These are phyloP conservation scores for Falco cherrug DNA, from an alignment of 2,797 vertebrate genomes.

Conservation along the genomic window DNA sequence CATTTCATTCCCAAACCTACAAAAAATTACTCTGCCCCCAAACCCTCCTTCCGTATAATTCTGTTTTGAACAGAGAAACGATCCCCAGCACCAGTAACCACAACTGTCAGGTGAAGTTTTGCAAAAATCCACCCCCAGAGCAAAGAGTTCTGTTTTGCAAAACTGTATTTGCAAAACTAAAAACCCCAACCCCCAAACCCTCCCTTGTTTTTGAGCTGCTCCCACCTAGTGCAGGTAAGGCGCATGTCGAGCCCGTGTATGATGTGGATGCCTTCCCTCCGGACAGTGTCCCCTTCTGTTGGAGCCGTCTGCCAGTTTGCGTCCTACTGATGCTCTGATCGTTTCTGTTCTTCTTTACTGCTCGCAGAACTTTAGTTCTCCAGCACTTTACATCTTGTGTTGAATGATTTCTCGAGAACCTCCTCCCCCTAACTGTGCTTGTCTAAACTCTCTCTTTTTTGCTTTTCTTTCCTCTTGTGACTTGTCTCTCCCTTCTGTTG, in stretches of 20 bases:
- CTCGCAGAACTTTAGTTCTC: slow-evolving; percentile 10
- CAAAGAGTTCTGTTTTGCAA: not conserved
- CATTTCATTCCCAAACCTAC: not conserved
- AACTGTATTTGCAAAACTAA: not conserved
- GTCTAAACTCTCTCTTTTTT: slow-evolving; percentile 73
- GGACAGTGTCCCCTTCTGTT: slow-evolving; percentile 42
- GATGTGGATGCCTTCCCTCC: slow-evolving; percentile 38
- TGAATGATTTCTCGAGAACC: slow-evolving; percentile 61
- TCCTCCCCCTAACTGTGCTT: slow-evolving; percentile 45
- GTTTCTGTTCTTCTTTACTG: not conserved
- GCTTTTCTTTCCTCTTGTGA: slow-evolving; percentile 58
- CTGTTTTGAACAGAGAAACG: not conserved
- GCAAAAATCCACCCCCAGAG: not conserved
- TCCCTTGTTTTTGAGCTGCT: not conserved
- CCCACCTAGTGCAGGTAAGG: slow-evolving; percentile 41
- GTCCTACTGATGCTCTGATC: not conserved
- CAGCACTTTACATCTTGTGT: slow-evolving; percentile 64
- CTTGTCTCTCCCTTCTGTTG: slow-evolving; percentile 42
- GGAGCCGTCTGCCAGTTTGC: slow-evolving; percentile 42
- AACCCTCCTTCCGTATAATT: not conserved
- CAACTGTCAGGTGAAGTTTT: not conserved
- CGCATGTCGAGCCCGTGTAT: slow-evolving; percentile 21
- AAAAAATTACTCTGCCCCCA: not conserved
- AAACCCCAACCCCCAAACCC: not conserved
- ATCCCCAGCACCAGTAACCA: not conserved